Conservation (phyloP, 2,113 vertebrate species). For the Mionectes macconnelli region DNA sequence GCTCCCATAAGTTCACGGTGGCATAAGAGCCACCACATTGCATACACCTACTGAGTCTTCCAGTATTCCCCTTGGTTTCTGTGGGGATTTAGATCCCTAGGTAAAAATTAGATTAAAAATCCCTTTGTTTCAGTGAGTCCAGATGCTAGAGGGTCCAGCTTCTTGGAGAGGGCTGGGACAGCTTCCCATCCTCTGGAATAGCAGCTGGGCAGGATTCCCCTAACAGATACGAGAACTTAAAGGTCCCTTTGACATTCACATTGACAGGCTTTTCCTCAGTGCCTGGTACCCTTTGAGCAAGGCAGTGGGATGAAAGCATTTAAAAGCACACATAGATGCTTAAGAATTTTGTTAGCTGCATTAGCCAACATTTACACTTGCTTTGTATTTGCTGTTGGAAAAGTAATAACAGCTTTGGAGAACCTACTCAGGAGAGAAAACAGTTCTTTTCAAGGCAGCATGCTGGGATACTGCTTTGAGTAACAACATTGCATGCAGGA, state of each 20-base stretch:
- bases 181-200: not conserved
- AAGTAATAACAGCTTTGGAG: constrained; percentile 57
- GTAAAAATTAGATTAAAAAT: not conserved
- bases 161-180: not conserved
- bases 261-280: not conserved
- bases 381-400: constrained; percentile 59
- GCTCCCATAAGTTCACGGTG: rapidly evolving
- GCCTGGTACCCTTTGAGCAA: not conserved
- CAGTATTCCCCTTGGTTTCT: not conserved
- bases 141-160: not conserved
- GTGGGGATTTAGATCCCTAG: not conserved
- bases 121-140: not conserved
- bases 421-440: constrained; percentile 58
- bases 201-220: not conserved
- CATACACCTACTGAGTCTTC: not conserved
- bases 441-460: constrained; percentile 32
- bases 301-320: not conserved
- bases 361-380: constrained; percentile 58
- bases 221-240: not conserved
- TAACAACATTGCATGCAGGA: constrained; percentile 51
- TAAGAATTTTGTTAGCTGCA: constrained; percentile 47
- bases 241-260: not conserved
- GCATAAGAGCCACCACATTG: not conserved
- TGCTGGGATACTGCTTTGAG: constrained; percentile 50
- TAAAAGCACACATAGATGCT: constrained; percentile 41